phyloP scores from a whole-genome alignment of 2,888 invertebrate species.

The Amblyteles armatorius region DNA sequence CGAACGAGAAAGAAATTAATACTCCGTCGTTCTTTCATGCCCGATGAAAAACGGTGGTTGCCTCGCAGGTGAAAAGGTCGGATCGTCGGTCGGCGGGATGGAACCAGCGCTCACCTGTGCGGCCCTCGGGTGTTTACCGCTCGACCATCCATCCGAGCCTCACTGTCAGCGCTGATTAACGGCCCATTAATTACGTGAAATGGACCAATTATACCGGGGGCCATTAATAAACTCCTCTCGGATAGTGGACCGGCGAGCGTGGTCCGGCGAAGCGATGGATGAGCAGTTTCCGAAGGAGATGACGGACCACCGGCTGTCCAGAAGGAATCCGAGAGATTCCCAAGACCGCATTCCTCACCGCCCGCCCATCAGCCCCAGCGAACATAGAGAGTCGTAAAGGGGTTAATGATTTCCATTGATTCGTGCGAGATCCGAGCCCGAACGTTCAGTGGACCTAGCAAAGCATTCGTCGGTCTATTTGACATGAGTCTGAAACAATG shows the following conservation, averaged over 20 bases:
- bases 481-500: not conserved
- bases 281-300: constrained; percentile 44
- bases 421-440: not conserved
- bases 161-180: constrained; percentile 78
- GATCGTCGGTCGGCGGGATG: constrained; percentile 23
- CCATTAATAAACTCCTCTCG: constrained; percentile 75
- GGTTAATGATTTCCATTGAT: constrained; percentile 5
- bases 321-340: constrained; percentile 62
- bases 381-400: constrained; percentile 8
- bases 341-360: constrained; percentile 58
- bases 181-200: constrained; percentile 77
- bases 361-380: constrained; percentile 19
- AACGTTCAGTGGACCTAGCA: not conserved
- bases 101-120: constrained; percentile 68
- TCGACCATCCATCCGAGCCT: constrained; percentile 72
- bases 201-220: constrained; percentile 75
- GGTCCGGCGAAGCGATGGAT: constrained; percentile 33
- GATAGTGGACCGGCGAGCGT: constrained; percentile 30
- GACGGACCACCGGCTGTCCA: constrained; percentile 59
- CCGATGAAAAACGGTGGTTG: constrained; percentile 62
- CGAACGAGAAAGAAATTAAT: constrained; percentile 14
- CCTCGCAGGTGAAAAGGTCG: constrained; percentile 68
- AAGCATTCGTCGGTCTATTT: not conserved
- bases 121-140: constrained; percentile 29
- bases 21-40: constrained; percentile 4